Evolutionary conservation across 1,140 invertebrate species (phyloP).

Genomic region (Drosophila novamexicana): DNA sequence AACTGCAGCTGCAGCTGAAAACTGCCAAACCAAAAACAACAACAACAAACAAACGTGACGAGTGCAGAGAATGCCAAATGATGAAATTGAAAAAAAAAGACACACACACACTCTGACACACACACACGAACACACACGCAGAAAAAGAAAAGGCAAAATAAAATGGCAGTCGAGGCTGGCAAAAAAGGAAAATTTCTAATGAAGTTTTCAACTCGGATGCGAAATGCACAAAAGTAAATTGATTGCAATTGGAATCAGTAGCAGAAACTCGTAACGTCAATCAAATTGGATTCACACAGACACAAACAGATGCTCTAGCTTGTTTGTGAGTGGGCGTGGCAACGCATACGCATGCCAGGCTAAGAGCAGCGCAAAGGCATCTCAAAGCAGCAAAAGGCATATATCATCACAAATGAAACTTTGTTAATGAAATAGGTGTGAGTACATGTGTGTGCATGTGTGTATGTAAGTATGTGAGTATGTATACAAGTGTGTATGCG

Average conservation of each 20-base stretch:
- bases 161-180: conserved; percentile 50
- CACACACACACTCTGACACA: conserved; percentile 17
- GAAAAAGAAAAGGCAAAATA: conserved; percentile 42
- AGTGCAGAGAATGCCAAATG: conserved; percentile 55
- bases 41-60: conserved; percentile 56
- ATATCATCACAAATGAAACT: conserved; percentile 79
- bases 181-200: conserved; percentile 75
- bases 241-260: conserved; percentile 83
- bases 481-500: background rate
- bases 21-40: conserved; percentile 30
- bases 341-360: conserved; percentile 28
- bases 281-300: conserved; percentile 82
- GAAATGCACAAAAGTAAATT: conserved; percentile 80
- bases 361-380: conserved; percentile 16
- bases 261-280: conserved; percentile 82
- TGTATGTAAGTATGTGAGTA: conserved; percentile 2
- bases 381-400: conserved; percentile 53
- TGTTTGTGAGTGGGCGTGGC: background rate
- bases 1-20: conserved; percentile 63
- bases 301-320: conserved; percentile 18
- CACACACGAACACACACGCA: background rate
- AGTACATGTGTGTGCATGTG: conserved; percentile 20
- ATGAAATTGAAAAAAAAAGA: conserved; percentile 41
- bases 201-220: conserved; percentile 81
- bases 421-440: conserved; percentile 80